phyloP scores from a whole-genome alignment of 2,888 invertebrate species.

The Geotrupes spiniger region DNA sequence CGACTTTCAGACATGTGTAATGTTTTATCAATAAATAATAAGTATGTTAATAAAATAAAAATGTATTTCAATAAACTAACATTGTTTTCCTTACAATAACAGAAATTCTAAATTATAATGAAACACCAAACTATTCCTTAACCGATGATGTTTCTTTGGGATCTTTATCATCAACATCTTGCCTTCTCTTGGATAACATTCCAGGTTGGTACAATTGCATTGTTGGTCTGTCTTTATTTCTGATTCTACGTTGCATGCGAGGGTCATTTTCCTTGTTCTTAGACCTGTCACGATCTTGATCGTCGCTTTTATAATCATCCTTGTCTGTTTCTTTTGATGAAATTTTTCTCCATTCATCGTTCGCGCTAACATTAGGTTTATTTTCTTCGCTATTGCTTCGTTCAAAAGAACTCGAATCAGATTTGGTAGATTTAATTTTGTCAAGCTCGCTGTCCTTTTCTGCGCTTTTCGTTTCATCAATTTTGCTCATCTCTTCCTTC shows the following conservation, averaged over 20 bases:
- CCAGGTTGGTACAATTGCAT: constrained; percentile 89
- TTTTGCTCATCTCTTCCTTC: constrained; percentile 31
- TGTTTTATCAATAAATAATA: no score
- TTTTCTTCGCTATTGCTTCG: constrained; percentile 8
- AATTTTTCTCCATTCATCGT: constrained; percentile 14
- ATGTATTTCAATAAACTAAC: no score
- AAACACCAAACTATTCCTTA: constrained; percentile 10
- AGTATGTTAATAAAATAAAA: no score
- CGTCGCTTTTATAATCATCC: constrained; percentile 19
- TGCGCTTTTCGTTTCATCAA: constrained; percentile 6
- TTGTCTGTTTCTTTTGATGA: constrained; percentile 16
- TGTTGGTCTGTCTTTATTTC: constrained; percentile 79
- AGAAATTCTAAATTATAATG: no score
- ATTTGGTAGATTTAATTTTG: background rate
- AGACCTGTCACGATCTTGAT: constrained; percentile 17
- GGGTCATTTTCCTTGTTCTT: constrained; percentile 52
- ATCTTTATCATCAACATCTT: constrained; percentile 53
- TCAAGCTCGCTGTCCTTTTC: constrained; percentile 8
- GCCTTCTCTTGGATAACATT: constrained; percentile 76
- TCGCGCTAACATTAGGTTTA: constrained; percentile 8
- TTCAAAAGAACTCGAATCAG: background rate
- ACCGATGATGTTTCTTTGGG: constrained; percentile 16
- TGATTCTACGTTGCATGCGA: constrained; percentile 54
- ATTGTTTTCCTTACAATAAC: no score
- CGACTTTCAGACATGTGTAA: no score